Evolutionary conservation across 2,888 invertebrate species (phyloP).

Genomic region (Odontothrips loti): DNA sequence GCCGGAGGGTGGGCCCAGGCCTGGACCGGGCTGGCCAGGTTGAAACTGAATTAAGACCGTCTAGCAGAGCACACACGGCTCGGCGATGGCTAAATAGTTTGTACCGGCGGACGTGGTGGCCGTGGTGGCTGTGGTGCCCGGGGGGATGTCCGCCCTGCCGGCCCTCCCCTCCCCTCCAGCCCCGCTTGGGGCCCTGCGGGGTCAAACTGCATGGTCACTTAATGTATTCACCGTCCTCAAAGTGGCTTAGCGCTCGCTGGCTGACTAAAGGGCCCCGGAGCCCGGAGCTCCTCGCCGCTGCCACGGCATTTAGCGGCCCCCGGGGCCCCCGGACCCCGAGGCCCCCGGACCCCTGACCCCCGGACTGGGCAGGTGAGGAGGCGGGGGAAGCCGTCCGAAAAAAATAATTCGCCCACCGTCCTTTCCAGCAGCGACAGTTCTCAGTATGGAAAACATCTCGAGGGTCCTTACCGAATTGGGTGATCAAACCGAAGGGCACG

Average conservation of each 20-base stretch:
- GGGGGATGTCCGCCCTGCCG: background rate
- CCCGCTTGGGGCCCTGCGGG: background rate
- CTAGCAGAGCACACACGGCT: background rate
- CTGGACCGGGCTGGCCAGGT: background rate
- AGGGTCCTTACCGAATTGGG: no score
- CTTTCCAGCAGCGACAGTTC: no score
- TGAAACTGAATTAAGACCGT: constrained; percentile 21
- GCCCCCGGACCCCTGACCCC: no score
- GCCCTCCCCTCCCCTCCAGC: background rate
- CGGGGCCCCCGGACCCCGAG: no score
- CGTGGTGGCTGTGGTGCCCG: background rate
- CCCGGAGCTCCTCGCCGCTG: no score
- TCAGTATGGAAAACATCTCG: no score
- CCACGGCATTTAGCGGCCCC: no score
- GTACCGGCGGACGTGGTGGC: background rate
- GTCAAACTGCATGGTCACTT: constrained; percentile 22
- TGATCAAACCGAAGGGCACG: no score
- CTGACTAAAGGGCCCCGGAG: no score
- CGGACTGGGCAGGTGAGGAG: no score
- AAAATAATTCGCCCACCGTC: no score
- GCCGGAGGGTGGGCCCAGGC: background rate
- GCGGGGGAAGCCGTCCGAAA: no score
- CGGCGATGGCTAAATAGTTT: background rate
- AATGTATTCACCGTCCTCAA: constrained; percentile 22
- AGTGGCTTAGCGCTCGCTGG: background rate